Percentiles rank a stretch among this genome's conserved stretches.
Evolutionary conservation across 2,797 vertebrate species (phyloP).

Genomic region (Ctenopoma kingsleyae): DNA sequence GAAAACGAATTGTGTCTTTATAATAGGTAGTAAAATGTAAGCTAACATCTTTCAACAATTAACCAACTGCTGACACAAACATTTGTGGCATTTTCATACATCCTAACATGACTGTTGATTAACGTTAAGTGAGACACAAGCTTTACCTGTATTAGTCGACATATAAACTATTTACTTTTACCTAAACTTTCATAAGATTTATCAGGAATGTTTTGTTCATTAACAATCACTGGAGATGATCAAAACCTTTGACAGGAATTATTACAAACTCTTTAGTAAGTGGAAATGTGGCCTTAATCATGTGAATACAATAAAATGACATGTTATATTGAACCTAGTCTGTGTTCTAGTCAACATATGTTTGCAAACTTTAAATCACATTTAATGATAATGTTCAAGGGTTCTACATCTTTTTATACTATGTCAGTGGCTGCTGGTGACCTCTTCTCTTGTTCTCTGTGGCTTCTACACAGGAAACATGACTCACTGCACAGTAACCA

Average conservation of each 20-base stretch:
- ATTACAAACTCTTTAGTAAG: not conserved
- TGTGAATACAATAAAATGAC: not conserved
- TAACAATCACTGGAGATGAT: too few species aligned
- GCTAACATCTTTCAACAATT: not conserved
- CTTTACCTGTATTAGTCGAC: not conserved
- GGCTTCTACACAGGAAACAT: slow-evolving; percentile 8
- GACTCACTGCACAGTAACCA: not conserved
- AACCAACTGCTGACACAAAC: not conserved
- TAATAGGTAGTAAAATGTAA: not conserved
- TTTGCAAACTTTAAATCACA: not conserved
- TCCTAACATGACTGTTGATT: not conserved
- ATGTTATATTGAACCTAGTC: not conserved
- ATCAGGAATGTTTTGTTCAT: too few species aligned
- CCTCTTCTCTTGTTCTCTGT: not conserved
- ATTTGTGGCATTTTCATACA: not conserved
- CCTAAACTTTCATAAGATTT: too few species aligned
- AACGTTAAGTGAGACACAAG: not conserved
- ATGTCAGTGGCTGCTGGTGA: not conserved
- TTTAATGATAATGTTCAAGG: not conserved
- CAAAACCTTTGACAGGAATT: too few species aligned
- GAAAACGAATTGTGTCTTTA: too few species aligned
- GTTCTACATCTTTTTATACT: too few species aligned
- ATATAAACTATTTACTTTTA: not conserved
- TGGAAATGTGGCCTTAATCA: too few species aligned
- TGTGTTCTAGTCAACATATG: not conserved